Evolutionary conservation across 2,113 vertebrate genomes (phyloP).

Genomic region (Tautogolabrus adspersus): DNA sequence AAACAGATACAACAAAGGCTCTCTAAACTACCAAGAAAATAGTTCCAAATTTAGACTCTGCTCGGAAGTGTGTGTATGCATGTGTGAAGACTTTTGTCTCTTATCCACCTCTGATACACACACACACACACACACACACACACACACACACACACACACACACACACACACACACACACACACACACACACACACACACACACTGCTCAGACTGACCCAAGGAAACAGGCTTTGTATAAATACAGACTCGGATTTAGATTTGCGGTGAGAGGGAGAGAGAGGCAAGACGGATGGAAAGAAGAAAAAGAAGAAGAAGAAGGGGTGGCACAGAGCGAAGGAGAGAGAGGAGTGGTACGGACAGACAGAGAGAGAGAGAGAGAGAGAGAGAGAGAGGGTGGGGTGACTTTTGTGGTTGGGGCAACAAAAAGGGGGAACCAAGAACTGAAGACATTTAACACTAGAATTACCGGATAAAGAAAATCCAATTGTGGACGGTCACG

Average conservation of each 20-base stretch:
- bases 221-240: conserved; percentile 70
- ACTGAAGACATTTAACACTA: conserved; percentile 67
- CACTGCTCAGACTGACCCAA: conserved; percentile 49
- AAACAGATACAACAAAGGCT: conserved; percentile 11
- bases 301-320: conserved; percentile 51
- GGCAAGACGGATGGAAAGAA: conserved; percentile 58
- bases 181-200: conserved; percentile 17
- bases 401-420: conserved; percentile 80
- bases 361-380: conserved; percentile 34
- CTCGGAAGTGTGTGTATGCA: not conserved
- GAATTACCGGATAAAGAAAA: conserved; percentile 58
- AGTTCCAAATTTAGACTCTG: conserved; percentile 36
- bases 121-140: conserved; percentile 1
- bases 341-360: conserved; percentile 27
- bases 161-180: conserved; percentile 11
- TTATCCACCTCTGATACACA: conserved; percentile 22
- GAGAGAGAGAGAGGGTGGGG: conserved; percentile 69
- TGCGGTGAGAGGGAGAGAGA: conserved; percentile 64
- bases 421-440: conserved; percentile 77
- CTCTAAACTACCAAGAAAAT: not conserved
- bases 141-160: conserved; percentile 4
- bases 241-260: conserved; percentile 78
- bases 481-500: conserved; percentile 19
- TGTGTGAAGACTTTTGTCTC: conserved; percentile 20
- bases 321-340: conserved; percentile 35